phyloP scores from a whole-genome alignment of 2,888 invertebrate genomes.

The Pheosia tremula region DNA sequence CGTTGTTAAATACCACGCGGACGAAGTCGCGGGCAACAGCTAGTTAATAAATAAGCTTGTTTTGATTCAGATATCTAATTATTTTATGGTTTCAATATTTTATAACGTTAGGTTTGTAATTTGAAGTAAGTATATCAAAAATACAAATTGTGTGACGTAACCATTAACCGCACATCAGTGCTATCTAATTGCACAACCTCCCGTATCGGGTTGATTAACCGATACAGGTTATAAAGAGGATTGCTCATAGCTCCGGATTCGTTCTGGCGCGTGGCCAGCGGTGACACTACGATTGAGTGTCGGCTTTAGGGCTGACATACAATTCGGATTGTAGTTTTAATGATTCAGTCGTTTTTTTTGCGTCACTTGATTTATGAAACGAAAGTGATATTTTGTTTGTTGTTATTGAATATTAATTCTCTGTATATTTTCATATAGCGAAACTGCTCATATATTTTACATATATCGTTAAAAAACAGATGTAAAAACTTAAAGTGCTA shows the following conservation, averaged over 20 bases:
- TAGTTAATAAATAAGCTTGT: no score
- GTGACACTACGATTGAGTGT: constrained; percentile 49
- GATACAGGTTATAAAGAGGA: constrained; percentile 75
- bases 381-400: constrained; percentile 4
- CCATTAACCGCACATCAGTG: constrained; percentile 30
- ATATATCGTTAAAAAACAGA: no score
- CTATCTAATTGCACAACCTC: constrained; percentile 64
- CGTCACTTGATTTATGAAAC: constrained; percentile 15
- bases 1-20: no score
- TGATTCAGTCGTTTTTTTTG: constrained; percentile 4
- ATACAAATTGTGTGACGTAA: constrained; percentile 36
- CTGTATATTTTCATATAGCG: no score
- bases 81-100: no score
- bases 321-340: constrained; percentile 14
- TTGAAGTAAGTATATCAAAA: constrained; percentile 26
- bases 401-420: neutral
- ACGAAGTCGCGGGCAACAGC: no score
- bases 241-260: constrained; percentile 74
- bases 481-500: no score
- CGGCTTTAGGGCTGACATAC: constrained; percentile 31
- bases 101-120: no score
- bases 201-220: constrained; percentile 78
- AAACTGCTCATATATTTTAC: no score
- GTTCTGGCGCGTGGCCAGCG: constrained; percentile 71
- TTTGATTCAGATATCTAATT: no score